Evolutionary conservation across 2,888 invertebrate genomes (phyloP).

Genomic region (Scaeva pyrastri): DNA sequence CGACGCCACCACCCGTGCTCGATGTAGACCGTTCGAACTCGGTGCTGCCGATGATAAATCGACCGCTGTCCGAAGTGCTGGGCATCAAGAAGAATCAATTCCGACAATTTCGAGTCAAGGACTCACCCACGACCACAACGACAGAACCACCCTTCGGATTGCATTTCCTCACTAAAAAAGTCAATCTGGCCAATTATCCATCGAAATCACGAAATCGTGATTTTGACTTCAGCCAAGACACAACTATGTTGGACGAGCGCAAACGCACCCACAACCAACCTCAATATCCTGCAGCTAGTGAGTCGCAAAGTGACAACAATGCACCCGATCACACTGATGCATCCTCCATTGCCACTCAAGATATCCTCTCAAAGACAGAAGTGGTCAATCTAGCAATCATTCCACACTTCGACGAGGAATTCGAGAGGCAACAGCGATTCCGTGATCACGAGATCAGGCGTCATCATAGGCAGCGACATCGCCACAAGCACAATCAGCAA

Average conservation of each 20-base stretch:
- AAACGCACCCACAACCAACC: slow-evolving; percentile 79
- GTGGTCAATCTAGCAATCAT: slow-evolving; percentile 84
- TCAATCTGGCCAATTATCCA: slow-evolving; percentile 82
- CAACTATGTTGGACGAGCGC: slow-evolving; percentile 82
- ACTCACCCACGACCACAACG: slow-evolving; percentile 78
- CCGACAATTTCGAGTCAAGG: slow-evolving; percentile 83
- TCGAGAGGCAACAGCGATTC: slow-evolving; percentile 82
- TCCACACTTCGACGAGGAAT: slow-evolving; percentile 83
- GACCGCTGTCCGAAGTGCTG: slow-evolving; percentile 83
- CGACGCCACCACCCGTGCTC: slow-evolving; percentile 68
- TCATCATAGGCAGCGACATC: slow-evolving; percentile 82
- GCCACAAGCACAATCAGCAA: slow-evolving; percentile 81
- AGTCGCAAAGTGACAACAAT: slow-evolving; percentile 66
- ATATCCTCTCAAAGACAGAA: slow-evolving; percentile 83
- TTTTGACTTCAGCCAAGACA: slow-evolving; percentile 83
- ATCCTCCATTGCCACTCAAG: slow-evolving; percentile 81
- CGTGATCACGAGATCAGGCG: slow-evolving; percentile 80
- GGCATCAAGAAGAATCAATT: slow-evolving; percentile 84
- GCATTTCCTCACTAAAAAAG: slow-evolving; percentile 81
- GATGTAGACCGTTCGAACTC: slow-evolving; percentile 79
- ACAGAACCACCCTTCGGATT: slow-evolving; percentile 77
- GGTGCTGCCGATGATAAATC: slow-evolving; percentile 83
- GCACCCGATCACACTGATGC: slow-evolving; percentile 77
- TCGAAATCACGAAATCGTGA: slow-evolving; percentile 81
- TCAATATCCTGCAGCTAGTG: slow-evolving; percentile 56